These are phyloP conservation scores for Tachina grossa DNA, from an alignment of 2,888 invertebrate genomes.

Conservation along the genomic window DNA sequence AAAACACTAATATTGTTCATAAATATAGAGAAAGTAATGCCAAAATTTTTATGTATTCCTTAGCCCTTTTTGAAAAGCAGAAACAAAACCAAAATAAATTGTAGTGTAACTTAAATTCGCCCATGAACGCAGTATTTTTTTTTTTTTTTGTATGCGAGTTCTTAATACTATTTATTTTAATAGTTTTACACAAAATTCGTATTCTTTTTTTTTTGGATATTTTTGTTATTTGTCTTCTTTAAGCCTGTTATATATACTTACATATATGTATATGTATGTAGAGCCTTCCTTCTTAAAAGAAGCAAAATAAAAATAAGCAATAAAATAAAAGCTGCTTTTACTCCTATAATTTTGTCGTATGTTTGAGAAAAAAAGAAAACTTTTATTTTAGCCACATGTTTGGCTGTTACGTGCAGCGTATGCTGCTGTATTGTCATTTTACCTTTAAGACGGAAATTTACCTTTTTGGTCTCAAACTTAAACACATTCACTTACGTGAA, in stretches of 20 bases:
- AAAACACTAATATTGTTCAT: no score
- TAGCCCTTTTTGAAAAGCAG: no score
- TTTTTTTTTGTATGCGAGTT: neutral
- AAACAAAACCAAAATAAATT: no score
- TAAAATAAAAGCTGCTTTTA: conserved; percentile 6
- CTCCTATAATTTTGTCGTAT: neutral
- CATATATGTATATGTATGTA: neutral
- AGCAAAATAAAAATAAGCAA: neutral
- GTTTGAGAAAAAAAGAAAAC: conserved; percentile 11
- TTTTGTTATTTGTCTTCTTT: conserved; percentile 20
- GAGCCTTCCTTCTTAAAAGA: neutral
- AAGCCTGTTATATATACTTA: conserved; percentile 19
- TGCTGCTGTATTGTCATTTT: neutral
- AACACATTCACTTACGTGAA: neutral
- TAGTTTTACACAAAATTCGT: conserved; percentile 44
- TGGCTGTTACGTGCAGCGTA: conserved; percentile 18
- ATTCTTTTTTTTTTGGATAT: neutral
- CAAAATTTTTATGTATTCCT: no score
- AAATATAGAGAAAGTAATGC: no score
- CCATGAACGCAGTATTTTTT: neutral
- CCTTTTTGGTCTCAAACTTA: conserved; percentile 1
- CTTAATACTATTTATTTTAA: conserved; percentile 43
- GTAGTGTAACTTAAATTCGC: neutral
- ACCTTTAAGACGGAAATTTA: conserved; percentile 33
- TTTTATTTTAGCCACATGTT: conserved; percentile 20